Evolutionary conservation across 30 jellyfish, hydroid and myxozoan genomes (phyloP).

Genomic region (Rhopilema esculentum): DNA sequence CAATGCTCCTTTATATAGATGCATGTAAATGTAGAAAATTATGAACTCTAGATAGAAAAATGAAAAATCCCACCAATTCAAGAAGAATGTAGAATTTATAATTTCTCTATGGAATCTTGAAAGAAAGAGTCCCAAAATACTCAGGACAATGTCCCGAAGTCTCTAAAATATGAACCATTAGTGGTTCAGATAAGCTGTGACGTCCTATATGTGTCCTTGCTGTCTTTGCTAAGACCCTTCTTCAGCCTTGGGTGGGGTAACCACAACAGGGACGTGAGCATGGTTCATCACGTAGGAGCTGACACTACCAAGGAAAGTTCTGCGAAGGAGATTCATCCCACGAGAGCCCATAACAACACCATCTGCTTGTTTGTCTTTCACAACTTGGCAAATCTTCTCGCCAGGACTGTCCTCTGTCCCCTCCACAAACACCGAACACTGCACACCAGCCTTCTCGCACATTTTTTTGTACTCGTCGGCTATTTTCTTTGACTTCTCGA

Average conservation of each 20-base stretch:
- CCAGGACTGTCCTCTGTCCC: constrained; percentile 77
- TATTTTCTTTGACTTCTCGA: constrained; percentile 59
- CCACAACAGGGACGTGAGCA: constrained; percentile 65
- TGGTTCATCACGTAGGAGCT: constrained; percentile 84
- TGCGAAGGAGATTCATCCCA: constrained; percentile 81
- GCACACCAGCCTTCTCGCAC: constrained; percentile 63
- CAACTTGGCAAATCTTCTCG: constrained; percentile 75
- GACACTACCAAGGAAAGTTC: constrained; percentile 91
- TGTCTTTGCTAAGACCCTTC: constrained; percentile 1
- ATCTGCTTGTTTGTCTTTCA: constrained; percentile 68
- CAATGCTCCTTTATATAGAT: too few species aligned
- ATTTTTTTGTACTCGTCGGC: constrained; percentile 43
- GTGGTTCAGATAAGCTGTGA: not conserved
- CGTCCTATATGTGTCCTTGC: not conserved
- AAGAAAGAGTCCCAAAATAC: too few species aligned
- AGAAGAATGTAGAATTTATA: too few species aligned
- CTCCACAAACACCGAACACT: constrained; percentile 49
- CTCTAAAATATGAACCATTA: too few species aligned
- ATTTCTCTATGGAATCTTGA: too few species aligned
- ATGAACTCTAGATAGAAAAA: too few species aligned
- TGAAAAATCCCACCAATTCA: too few species aligned
- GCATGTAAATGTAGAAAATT: too few species aligned
- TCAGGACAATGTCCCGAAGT: too few species aligned
- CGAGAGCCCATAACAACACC: constrained; percentile 90
- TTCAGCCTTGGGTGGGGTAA: constrained; percentile 73